Evolutionary conservation across 2,888 invertebrate species (phyloP), one percentile per base, ranked within the genome.

Genomic region (Plebejus melissa): DNA sequence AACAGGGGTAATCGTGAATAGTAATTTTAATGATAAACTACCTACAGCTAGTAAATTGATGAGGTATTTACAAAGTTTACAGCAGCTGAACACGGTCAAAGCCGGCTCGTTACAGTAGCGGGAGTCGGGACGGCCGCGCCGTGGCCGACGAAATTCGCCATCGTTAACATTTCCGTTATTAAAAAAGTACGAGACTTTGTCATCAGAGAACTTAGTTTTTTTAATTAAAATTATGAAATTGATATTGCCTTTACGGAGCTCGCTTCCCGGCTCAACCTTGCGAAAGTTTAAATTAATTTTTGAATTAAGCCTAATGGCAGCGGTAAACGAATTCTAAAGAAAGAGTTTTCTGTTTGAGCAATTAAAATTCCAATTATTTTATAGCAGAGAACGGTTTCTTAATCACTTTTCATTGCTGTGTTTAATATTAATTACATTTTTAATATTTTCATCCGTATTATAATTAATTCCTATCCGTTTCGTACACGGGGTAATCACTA

Each of bases 181-280:
- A 94, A 94, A 94, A 94, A 94, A 93, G 91, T 93, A 90, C 87
- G 89, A 84, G 89, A 89, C 91, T 91, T 91, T 92, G 91, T 92
- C 93, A 93, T 91, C 91, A 90, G 88, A 86, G 87, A 89, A 91
- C 88, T 91, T 89, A 91, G 91, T 92, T 93, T 93, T 94, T 94
- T 94, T 90, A 94, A 94, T 94, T 93, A 94, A 94, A 94, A 94
- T 93, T 92, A 93, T 93, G 91, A 93, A 93, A 93, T 94, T 93
- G 93, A 94, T 94, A 94, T 93, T 91, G 91, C 92, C 89, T 92
- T 93, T 89, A 88, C 89, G 85, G 85, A 85, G 87, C 85, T 86
- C 88, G 90, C 87, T 88, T 87, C 88, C 87, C 88, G 84, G 83
- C 85, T 86, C 86, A 90, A 89, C 90, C 91, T 93, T 90, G 90